Conservation (phyloP, 2,888 invertebrate genomes). For the Eupeodes latifasciatus region DNA sequence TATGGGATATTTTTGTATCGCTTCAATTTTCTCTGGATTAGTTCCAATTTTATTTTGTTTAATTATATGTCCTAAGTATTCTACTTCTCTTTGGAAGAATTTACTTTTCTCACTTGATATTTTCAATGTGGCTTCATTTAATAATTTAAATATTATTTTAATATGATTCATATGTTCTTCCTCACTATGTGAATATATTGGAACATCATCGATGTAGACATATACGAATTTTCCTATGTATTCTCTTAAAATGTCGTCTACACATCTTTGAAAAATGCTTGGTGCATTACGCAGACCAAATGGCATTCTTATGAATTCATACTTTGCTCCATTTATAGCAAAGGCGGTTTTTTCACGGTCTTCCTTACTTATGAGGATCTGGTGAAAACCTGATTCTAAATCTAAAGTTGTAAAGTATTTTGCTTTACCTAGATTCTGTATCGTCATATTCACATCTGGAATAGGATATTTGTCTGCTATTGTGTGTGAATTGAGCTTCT, state of each 20-base stretch:
- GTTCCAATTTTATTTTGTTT: background rate
- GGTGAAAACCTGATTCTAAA: too few species aligned
- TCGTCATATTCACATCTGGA: background rate
- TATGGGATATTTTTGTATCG: background rate
- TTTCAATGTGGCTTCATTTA: too few species aligned
- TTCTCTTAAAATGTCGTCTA: too few species aligned
- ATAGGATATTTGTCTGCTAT: slow-evolving; percentile 1
- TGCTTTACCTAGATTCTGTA: background rate
- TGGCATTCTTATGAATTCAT: slow-evolving; percentile 6
- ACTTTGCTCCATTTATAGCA: slow-evolving; percentile 2
- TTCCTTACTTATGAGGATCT: background rate
- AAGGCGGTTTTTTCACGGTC: background rate
- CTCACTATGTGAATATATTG: background rate
- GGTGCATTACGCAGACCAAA: slow-evolving; percentile 16
- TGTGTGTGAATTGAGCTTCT: background rate
- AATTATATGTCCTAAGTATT: slow-evolving; percentile 19
- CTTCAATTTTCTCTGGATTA: slow-evolving; percentile 11
- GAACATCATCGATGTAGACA: background rate
- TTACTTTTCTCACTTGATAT: too few species aligned
- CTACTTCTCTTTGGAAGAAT: slow-evolving; percentile 15
- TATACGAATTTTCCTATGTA: background rate
- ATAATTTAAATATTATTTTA: too few species aligned
- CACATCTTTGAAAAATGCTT: slow-evolving; percentile 9
- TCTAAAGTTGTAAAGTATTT: too few species aligned
- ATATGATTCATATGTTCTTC: too few species aligned